Evolutionary conservation across 2,113 vertebrate species (phyloP).

Genomic region (Neomonachus schauinslandi): DNA sequence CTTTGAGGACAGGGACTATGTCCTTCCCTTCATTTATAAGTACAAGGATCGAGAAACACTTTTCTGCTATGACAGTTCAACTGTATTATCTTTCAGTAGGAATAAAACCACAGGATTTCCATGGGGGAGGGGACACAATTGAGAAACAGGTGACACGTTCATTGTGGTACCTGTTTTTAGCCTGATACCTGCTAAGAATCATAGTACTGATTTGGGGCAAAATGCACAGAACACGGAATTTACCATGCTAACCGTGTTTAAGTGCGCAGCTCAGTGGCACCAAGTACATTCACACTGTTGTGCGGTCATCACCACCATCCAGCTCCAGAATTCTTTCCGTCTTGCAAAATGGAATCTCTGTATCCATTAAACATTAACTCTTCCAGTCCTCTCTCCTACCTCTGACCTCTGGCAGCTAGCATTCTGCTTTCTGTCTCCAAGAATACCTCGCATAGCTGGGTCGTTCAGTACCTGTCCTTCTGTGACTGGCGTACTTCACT

Average conservation of each 20-base stretch:
- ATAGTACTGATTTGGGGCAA: not conserved
- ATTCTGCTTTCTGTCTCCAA: not conserved
- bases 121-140: not conserved
- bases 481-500: not conserved
- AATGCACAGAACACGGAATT: not conserved
- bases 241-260: not conserved
- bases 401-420: not conserved
- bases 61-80: conserved; percentile 15
- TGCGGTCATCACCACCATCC: not conserved
- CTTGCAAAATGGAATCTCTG: not conserved
- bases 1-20: not conserved
- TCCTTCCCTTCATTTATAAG: not conserved
- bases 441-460: not conserved
- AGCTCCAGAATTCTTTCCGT: not conserved
- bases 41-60: not conserved
- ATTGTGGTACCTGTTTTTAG: not conserved
- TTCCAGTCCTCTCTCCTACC: not conserved
- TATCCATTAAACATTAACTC: not conserved
- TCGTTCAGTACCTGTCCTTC: not conserved
- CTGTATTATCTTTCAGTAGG: not conserved
- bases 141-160: not conserved
- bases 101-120: conserved; percentile 21
- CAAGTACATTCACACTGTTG: not conserved
- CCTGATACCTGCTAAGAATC: not conserved
- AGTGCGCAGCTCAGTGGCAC: not conserved